Conservation (phyloP, 2,888 invertebrate species). For the Watsonalla binaria region DNA sequence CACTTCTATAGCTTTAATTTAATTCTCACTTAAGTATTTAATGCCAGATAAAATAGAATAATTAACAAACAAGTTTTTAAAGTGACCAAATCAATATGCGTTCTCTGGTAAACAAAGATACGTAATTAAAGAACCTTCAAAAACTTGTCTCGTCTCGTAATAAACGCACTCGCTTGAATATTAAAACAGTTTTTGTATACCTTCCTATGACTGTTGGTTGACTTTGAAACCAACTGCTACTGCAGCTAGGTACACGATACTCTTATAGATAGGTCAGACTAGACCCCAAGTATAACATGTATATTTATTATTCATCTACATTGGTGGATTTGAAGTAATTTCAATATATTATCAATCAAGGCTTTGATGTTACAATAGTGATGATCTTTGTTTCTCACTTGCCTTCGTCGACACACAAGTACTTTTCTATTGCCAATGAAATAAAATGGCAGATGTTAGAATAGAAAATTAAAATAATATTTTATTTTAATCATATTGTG, state of each 20-base stretch:
- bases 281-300: not conserved
- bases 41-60: slow-evolving; percentile 1
- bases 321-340: not conserved
- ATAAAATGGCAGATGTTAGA: too few species aligned
- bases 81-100: not conserved
- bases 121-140: not conserved
- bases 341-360: too few species aligned
- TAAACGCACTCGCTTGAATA: not conserved
- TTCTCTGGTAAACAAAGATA: not conserved
- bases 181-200: not conserved
- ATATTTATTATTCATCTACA: not conserved
- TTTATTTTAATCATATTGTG: not conserved
- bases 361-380: too few species aligned
- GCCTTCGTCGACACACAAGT: too few species aligned
- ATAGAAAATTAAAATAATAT: too few species aligned
- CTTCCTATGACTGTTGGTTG: not conserved
- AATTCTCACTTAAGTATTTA: too few species aligned
- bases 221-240: slow-evolving; percentile 49
- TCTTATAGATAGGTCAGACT: not conserved
- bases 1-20: slow-evolving; percentile 3
- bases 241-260: slow-evolving; percentile 5
- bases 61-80: not conserved
- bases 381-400: too few species aligned
- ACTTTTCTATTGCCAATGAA: too few species aligned
- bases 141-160: not conserved